Evolutionary conservation across 2,113 vertebrate species (phyloP), one percentile per base, ranked within the genome.

Genomic region (Heptranchias perlo): DNA sequence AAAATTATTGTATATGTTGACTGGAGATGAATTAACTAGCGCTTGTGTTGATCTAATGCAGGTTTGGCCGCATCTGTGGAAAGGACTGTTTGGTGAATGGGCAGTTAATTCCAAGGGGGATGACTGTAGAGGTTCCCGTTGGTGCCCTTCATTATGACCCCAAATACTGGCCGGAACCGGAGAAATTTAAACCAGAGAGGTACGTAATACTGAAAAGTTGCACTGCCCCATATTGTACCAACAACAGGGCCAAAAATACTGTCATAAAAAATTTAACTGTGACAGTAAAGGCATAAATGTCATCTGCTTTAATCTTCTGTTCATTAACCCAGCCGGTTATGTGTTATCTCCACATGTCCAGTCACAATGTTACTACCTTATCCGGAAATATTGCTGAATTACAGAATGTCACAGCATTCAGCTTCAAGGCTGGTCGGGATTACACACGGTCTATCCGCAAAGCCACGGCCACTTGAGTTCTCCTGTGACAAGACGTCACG

Each of bases 101-200:
- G 0, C 98, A 98, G 96, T 96, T 0, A 65, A 97, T 99, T 78
- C 99, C 98, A 0, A 98, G 98, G 73, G 99, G 98, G 1, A 89
- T 97, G 0, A 97, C 98, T 3, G 58, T 99, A 96, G 99, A 99
- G 97, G 97, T 97, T 0, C 98, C 99, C 0, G 98, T 98, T 49
- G 98, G 98, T 0, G 98, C 98, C 96, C 98, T 99, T 73, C 99
- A 99, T 97, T 97, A 97, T 0, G 97, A 99, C 96, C 98, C 99
- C 0, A 97, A 98, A 49, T 96, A 98, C 97, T 99, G 99, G 99
- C 97, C 98, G 0, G 97, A 98, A 95, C 99, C 99, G 0, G 98
- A 99, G 96, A 98, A 97, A 96, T 99, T 99, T 96, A 97, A 98
- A 96, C 99, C 99, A 0, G 98, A 99, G 96, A 99, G 99, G 99